Conservation (phyloP, 2,113 vertebrate genomes). For the Chionodraco myersi region DNA sequence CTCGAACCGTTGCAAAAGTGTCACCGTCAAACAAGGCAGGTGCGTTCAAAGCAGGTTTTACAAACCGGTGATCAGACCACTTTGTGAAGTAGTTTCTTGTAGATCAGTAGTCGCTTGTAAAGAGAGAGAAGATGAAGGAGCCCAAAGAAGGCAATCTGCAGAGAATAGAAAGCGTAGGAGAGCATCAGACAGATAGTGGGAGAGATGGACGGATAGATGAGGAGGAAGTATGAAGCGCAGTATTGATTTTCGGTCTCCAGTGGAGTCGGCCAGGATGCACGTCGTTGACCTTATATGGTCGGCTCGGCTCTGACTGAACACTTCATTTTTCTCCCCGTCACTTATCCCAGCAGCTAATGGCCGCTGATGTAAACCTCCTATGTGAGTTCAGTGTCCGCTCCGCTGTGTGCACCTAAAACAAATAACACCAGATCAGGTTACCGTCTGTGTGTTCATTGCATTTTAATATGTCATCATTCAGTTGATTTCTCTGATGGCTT, state of each 20-base stretch:
- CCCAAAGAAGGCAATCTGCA: slow-evolving; percentile 22
- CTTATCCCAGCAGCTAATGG: slow-evolving; percentile 59
- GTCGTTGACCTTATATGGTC: slow-evolving; percentile 48
- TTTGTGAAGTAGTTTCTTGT: neutral
- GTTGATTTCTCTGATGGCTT: too few species aligned
- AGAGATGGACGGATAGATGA: slow-evolving; percentile 57
- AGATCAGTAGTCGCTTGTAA: neutral
- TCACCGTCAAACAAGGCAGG: too few species aligned
- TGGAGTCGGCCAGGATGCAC: slow-evolving; percentile 65
- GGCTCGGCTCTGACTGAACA: slow-evolving; percentile 43
- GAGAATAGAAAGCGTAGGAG: slow-evolving; percentile 27
- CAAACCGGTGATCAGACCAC: neutral
- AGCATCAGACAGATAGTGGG: slow-evolving; percentile 35
- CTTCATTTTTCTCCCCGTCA: slow-evolving; percentile 50
- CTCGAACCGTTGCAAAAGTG: neutral
- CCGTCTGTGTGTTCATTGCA: neutral
- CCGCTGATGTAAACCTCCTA: slow-evolving; percentile 28
- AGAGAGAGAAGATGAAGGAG: neutral
- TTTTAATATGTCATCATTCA: neutral
- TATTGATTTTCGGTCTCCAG: slow-evolving; percentile 79
- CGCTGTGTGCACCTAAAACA: neutral
- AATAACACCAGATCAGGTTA: neutral
- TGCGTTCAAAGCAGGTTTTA: neutral
- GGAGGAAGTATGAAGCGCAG: slow-evolving; percentile 70
- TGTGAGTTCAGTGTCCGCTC: neutral